These are phyloP conservation scores for Tachypleus tridentatus DNA, from an alignment of 1,140 invertebrate genomes.

Conservation along the genomic window DNA sequence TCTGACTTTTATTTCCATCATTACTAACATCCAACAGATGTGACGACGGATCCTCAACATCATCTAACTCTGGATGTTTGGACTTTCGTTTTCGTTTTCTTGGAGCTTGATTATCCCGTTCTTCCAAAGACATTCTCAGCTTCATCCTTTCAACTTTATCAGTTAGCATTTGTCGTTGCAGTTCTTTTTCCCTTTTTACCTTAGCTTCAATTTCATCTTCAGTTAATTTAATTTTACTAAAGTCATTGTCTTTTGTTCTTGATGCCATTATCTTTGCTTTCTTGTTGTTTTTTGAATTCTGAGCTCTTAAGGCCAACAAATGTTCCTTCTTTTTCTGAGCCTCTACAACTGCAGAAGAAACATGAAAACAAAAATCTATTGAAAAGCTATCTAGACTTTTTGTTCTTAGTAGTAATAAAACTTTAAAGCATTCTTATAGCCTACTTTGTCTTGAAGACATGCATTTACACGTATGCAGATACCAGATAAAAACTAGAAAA, in stretches of 20 bases:
- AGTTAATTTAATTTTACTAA: slow-evolving; percentile 58
- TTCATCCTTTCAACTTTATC: slow-evolving; percentile 44
- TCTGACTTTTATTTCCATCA: too few relatives aligned
- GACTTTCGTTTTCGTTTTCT: slow-evolving; percentile 49
- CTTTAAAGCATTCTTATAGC: too few relatives aligned
- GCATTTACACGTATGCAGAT: background rate
- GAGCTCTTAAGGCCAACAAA: slow-evolving; percentile 56
- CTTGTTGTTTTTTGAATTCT: slow-evolving; percentile 44
- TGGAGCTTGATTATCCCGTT: slow-evolving; percentile 54
- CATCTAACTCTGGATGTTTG: too few relatives aligned
- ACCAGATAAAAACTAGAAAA: background rate
- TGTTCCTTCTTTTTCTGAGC: slow-evolving; percentile 29
- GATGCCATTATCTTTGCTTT: slow-evolving; percentile 51
- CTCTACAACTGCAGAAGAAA: slow-evolving; percentile 26
- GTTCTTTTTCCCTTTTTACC: slow-evolving; percentile 19
- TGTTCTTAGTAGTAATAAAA: too few relatives aligned
- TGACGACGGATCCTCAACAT: too few relatives aligned
- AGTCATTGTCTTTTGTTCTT: slow-evolving; percentile 67
- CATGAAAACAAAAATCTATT: slow-evolving; percentile 5
- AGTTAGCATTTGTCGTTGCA: slow-evolving; percentile 19
- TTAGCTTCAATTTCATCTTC: slow-evolving; percentile 37
- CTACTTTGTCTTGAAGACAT: background rate
- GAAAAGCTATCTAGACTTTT: slow-evolving; percentile 6
- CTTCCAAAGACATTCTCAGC: slow-evolving; percentile 37
- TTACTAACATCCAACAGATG: too few relatives aligned